Evolutionary conservation across 2,888 invertebrate species (phyloP).

Genomic region (Gisinianus flammeolus): DNA sequence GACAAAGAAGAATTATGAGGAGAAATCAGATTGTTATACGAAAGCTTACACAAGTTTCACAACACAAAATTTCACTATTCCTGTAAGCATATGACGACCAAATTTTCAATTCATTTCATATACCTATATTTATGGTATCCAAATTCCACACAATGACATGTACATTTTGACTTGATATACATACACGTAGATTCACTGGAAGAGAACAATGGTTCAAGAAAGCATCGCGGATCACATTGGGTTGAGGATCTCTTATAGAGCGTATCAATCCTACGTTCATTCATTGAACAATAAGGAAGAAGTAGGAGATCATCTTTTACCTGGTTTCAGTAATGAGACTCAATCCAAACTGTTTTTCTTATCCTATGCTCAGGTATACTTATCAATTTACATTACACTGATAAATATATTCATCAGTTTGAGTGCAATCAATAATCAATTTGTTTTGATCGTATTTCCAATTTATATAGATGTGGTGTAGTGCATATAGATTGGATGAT

Average conservation of each 20-base stretch:
- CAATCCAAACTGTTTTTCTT: constrained; percentile 47
- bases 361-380: constrained; percentile 43
- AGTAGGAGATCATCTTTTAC: constrained; percentile 33
- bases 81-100: constrained; percentile 18
- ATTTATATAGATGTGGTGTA: constrained; percentile 37
- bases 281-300: not conserved
- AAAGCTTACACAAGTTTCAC: constrained; percentile 31
- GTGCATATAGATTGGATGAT: constrained; percentile 17
- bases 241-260: constrained; percentile 34
- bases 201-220: constrained; percentile 23
- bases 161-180: not conserved
- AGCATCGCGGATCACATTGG: constrained; percentile 38
- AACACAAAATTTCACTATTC: not conserved
- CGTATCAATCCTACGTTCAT: constrained; percentile 17
- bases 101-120: not conserved
- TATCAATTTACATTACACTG: not conserved
- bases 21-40: constrained; percentile 40
- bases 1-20: constrained; percentile 43
- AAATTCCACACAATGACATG: not conserved
- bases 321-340: constrained; percentile 40
- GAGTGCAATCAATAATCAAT: not conserved
- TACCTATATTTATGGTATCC: not conserved
- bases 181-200: constrained; percentile 33
- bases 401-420: not conserved
- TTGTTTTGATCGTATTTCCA: not conserved